Evolutionary conservation across 2,797 vertebrate species (phyloP).

Genomic region (Columba guinea): DNA sequence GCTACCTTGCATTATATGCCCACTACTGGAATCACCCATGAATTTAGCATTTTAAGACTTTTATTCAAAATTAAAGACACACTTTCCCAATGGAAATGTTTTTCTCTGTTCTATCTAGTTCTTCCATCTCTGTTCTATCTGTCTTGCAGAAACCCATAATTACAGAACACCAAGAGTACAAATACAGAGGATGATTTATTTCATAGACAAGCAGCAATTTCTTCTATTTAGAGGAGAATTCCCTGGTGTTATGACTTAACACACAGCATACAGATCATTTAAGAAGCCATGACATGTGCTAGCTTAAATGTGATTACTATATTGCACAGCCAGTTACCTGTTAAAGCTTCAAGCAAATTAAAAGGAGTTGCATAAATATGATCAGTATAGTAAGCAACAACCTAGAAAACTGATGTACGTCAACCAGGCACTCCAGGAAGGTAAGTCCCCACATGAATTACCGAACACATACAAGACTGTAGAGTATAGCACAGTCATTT

Average conservation of each 20-base stretch:
- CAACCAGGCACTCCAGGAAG: background rate
- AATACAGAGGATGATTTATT: background rate
- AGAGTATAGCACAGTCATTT: background rate
- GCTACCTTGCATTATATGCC: background rate
- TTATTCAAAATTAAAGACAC: background rate
- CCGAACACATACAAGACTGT: background rate
- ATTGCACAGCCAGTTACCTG: background rate
- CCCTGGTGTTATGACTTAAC: conserved; percentile 4
- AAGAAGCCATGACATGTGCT: background rate
- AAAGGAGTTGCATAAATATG: background rate
- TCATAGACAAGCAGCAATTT: background rate
- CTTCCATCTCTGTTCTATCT: background rate
- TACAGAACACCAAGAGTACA: background rate
- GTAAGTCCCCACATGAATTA: background rate
- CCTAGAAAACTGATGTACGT: background rate
- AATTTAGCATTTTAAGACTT: background rate
- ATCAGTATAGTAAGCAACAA: background rate
- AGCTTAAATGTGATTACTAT: background rate
- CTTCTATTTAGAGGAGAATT: background rate
- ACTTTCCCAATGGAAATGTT: background rate
- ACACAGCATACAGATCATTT: background rate
- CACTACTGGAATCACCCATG: background rate
- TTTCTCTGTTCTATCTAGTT: background rate
- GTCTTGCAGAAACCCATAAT: background rate
- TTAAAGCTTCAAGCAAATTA: background rate